phyloP scores from a whole-genome alignment of 1,140 invertebrate genomes.

The Tetraneura akinire region DNA sequence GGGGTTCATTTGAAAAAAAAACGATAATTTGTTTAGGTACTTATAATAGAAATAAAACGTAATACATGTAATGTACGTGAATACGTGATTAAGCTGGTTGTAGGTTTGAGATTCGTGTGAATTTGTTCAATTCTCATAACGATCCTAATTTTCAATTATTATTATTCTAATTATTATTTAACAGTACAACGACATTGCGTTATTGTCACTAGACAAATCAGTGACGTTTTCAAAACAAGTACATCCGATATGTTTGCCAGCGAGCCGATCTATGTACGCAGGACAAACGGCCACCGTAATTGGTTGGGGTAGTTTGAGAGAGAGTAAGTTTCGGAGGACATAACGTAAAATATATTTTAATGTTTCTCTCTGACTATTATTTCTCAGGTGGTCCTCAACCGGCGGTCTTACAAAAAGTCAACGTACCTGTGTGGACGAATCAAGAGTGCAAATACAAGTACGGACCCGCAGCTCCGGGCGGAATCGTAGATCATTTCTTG shows the following conservation, averaged over 20 bases:
- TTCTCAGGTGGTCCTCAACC: conserved; percentile 76
- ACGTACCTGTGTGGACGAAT: conserved; percentile 82
- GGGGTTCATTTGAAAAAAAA: no score
- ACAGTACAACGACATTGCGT: conserved; percentile 82
- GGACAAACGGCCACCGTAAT: conserved; percentile 77
- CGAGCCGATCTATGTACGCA: conserved; percentile 64
- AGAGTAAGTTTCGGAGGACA: conserved; percentile 64
- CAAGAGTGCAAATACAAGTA: conserved; percentile 77
- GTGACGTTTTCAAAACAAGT: conserved; percentile 75
- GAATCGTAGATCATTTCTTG: conserved; percentile 83
- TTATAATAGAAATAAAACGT: no score
- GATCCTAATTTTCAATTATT: no score
- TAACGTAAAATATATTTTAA: neutral
- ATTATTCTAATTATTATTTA: conserved; percentile 56
- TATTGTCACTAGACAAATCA: conserved; percentile 78
- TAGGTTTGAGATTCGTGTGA: no score
- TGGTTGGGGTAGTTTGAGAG: conserved; percentile 79
- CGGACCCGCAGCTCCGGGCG: conserved; percentile 80
- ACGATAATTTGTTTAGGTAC: no score
- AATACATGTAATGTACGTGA: no score
- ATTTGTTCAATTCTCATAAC: no score
- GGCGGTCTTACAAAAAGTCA: conserved; percentile 77
- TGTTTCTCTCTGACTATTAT: neutral
- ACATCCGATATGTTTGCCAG: conserved; percentile 80
- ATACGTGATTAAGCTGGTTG: no score